phyloP scores from a whole-genome alignment of 2,113 vertebrate genomes.

The Pagrus major region DNA sequence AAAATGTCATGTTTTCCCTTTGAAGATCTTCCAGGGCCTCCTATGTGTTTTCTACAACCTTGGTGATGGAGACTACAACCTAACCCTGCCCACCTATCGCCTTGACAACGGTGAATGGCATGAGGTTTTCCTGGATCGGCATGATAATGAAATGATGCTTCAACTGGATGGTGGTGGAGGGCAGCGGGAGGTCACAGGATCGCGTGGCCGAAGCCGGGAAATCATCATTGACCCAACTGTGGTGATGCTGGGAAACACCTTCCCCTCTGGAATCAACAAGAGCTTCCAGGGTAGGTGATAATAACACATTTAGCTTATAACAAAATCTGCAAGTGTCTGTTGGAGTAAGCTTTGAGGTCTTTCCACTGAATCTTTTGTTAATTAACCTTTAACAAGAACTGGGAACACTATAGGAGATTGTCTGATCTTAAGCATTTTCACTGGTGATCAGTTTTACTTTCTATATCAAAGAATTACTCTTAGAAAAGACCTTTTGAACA shows the following conservation, averaged over 20 bases:
- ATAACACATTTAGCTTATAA: background rate
- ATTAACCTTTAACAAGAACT: background rate
- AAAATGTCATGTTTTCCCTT: background rate
- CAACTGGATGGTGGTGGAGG: conserved; percentile 89
- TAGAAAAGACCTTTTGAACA: background rate
- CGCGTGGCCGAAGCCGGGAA: conserved; percentile 85
- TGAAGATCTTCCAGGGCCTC: conserved; percentile 88
- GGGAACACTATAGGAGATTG: background rate
- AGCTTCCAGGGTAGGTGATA: conserved; percentile 86
- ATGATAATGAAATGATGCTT: conserved; percentile 90
- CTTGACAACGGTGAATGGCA: conserved; percentile 93
- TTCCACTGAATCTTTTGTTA: background rate
- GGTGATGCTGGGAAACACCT: conserved; percentile 88
- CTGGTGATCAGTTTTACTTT: background rate
- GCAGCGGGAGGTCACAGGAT: conserved; percentile 84
- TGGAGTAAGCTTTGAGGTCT: background rate
- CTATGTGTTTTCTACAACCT: conserved; percentile 89
- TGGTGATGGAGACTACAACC: conserved; percentile 89
- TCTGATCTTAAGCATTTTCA: background rate
- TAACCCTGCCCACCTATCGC: conserved; percentile 87
- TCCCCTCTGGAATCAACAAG: conserved; percentile 83
- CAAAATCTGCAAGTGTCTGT: background rate
- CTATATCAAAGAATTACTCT: background rate
- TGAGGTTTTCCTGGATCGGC: conserved; percentile 87
- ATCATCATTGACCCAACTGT: conserved; percentile 87